Evolutionary conservation across 1,140 invertebrate genomes (phyloP), one percentile per base, ranked within the genome.

Genomic region (Anastrepha obliqua): DNA sequence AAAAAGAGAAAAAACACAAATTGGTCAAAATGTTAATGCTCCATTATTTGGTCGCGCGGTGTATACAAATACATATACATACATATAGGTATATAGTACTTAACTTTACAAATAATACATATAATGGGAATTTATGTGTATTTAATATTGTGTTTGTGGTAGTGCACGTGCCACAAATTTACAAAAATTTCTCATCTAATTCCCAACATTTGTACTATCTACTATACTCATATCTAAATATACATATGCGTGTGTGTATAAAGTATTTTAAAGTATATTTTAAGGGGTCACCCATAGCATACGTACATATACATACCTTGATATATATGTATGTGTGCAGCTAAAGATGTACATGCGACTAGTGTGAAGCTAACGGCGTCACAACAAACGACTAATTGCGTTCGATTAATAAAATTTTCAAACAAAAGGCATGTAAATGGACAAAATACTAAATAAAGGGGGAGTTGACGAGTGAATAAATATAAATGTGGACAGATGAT

Each of bases 351-450:
- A 74, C 39, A 74, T 74, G 29, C 6, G 39, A 42, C 39, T 74
- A 44, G 11, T 67, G 64, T 55, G 17, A 17, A 81, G 4, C 17
- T 55, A 0, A 58, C 74, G 7, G 29, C 47, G 74, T 81, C 74
- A 81, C 44, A 81, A 81, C 74, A 81, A 29, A 51, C 47, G 44
- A 81, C 47, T 55, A 81, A 81, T 55, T 81, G 47, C n/a, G 42
- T 55, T 42, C 44, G 74, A 47, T 55, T 9, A 55, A 81, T 20
- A 47, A 55, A 81, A 20, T 29, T 58, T 81, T n/a, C 47, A n/a
- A 81, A 81, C 47, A 81, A 81, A 81, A 81, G 47, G 47, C 74
- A 81, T 81, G 74, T 51, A 81, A 81, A 81, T 81, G 74, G 15
- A 11, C 47, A 55, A 81, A 47, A 29, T 3, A 29, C 2, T 39